Conservation (phyloP, 2,113 vertebrate species). For the Puntigrus tetrazona region DNA sequence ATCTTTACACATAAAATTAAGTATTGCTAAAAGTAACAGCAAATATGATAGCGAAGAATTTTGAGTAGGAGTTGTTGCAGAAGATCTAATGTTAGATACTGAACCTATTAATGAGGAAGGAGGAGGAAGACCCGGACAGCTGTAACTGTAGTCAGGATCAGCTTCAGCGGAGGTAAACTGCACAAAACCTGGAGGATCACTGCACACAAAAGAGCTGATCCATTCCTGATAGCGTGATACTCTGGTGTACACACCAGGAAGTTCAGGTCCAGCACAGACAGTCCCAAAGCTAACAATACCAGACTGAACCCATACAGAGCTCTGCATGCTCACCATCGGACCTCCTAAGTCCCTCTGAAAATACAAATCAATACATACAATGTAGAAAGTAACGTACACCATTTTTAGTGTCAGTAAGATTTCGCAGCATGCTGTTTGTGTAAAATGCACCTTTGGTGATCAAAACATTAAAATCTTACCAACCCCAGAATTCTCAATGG, state of each 20-base stretch:
- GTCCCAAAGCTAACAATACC: slow-evolving; percentile 82
- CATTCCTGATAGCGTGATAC: slow-evolving; percentile 77
- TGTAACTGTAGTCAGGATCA: not conserved
- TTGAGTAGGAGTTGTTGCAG: not conserved
- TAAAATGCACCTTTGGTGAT: too few species aligned
- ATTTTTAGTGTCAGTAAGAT: not conserved
- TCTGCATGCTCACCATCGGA: slow-evolving; percentile 74
- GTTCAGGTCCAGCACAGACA: slow-evolving; percentile 76
- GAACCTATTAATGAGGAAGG: too few species aligned
- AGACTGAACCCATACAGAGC: slow-evolving; percentile 75
- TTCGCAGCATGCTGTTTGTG: too few species aligned
- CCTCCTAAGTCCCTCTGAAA: slow-evolving; percentile 82
- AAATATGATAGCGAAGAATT: not conserved
- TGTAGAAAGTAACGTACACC: too few species aligned
- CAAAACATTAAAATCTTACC: too few species aligned
- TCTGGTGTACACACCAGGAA: slow-evolving; percentile 80
- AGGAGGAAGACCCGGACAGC: not conserved
- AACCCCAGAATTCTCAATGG: too few species aligned
- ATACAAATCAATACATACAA: slow-evolving; percentile 44
- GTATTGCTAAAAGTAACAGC: not conserved
- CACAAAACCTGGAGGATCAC: slow-evolving; percentile 37
- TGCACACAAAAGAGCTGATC: slow-evolving; percentile 61
- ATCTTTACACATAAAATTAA: not conserved
- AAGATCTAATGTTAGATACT: accelerated
- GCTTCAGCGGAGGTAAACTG: slow-evolving; percentile 1